Evolutionary conservation across 2,113 vertebrate species (phyloP).

Genomic region (Mellivora capensis): DNA sequence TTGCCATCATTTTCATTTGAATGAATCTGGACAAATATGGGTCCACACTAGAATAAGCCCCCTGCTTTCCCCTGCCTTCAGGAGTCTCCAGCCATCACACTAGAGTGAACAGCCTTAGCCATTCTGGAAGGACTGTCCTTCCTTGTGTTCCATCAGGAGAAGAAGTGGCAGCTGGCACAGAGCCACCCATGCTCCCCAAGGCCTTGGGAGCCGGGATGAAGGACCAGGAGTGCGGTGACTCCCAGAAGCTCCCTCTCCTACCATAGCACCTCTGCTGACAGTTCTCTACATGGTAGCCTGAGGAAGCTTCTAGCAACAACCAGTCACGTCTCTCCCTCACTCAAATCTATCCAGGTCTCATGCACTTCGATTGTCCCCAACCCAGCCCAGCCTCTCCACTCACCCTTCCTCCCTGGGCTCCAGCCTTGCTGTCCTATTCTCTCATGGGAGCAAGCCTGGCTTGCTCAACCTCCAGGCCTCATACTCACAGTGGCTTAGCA

Average conservation of each 20-base stretch:
- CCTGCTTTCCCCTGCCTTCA: not conserved
- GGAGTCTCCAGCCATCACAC: not conserved
- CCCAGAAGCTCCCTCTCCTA: not conserved
- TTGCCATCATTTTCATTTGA: not conserved
- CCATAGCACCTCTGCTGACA: not conserved
- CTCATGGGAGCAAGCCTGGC: not conserved
- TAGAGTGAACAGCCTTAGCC: accelerated
- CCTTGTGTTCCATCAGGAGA: not conserved
- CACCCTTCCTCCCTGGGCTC: not conserved
- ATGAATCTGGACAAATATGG: not conserved
- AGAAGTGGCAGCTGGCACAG: not conserved
- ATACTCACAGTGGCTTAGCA: not conserved
- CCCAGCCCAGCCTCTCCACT: not conserved
- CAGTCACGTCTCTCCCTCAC: not conserved
- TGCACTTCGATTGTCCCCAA: accelerated
- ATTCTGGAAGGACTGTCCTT: not conserved
- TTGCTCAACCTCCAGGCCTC: not conserved
- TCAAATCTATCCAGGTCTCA: not conserved
- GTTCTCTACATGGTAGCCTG: not conserved
- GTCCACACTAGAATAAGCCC: not conserved
- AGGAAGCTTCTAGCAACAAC: not conserved
- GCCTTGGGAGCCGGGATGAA: not conserved
- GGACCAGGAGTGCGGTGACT: not conserved
- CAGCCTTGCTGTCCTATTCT: not conserved
- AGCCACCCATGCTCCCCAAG: not conserved